Evolutionary conservation across 1,140 invertebrate species (phyloP).

Genomic region (Whitmania pigra): DNA sequence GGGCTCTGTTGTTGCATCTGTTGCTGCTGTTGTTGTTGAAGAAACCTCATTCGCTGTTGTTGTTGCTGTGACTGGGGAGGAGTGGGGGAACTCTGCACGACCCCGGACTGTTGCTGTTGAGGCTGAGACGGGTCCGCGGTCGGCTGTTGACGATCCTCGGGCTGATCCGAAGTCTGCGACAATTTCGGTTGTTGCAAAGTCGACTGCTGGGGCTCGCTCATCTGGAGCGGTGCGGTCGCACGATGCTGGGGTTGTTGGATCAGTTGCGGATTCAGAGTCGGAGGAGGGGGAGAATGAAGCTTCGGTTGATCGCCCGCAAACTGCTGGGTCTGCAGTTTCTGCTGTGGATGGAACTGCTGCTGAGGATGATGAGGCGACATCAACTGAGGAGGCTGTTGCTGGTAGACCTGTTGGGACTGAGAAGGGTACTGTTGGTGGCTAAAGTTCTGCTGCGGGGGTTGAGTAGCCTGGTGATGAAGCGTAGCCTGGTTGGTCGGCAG

Average conservation of each 20-base stretch:
- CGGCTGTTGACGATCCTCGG: neutral
- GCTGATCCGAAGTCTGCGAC: neutral
- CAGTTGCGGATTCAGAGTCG: no score
- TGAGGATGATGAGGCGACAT: conserved; percentile 11
- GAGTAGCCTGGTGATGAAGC: conserved; percentile 5
- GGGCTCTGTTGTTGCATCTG: neutral
- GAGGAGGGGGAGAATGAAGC: no score
- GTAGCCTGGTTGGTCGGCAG: conserved; percentile 18
- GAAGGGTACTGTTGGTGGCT: conserved; percentile 21
- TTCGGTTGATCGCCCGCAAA: no score
- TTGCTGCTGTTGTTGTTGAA: conserved; percentile 4
- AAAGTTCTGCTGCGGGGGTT: neutral
- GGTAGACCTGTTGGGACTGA: conserved; percentile 17
- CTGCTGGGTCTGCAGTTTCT: conserved; percentile 16
- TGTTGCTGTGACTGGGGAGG: neutral
- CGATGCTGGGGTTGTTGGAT: conserved; percentile 3
- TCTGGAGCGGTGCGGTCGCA: no score
- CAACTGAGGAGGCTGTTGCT: conserved; percentile 9
- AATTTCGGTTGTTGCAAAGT: neutral
- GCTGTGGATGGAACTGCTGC: conserved; percentile 17
- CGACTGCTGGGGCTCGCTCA: neutral
- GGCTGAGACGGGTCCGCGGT: no score
- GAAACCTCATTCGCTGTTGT: neutral
- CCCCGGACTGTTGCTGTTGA: neutral
- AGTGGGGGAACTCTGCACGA: no score